Conservation (phyloP, 2,888 invertebrate genomes). For the Thera obeliscata region DNA sequence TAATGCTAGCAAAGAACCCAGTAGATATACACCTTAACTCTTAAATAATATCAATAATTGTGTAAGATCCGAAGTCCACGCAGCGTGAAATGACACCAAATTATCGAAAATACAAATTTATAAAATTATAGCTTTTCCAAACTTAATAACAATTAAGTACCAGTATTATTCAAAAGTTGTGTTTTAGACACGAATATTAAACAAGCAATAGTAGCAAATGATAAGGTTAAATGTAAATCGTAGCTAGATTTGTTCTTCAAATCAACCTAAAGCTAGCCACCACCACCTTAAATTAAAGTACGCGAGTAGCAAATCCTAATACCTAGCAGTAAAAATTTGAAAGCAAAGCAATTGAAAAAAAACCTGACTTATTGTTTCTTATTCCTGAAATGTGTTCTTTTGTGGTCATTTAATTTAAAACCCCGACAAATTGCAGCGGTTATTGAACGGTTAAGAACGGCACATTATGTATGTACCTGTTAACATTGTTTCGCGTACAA, state of each 20-base stretch:
- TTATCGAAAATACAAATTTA: constrained; percentile 21
- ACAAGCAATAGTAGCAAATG: background rate
- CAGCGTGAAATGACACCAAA: constrained; percentile 37
- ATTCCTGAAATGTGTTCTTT: background rate
- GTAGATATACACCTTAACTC: background rate
- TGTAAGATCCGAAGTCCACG: constrained; percentile 26
- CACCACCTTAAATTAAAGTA: no score
- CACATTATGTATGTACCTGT: background rate
- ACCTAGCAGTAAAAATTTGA: no score
- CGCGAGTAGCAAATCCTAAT: no score
- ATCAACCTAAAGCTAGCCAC: no score
- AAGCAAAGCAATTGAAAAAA: no score
- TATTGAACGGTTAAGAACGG: constrained; percentile 1
- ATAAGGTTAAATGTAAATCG: background rate
- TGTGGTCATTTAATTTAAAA: background rate
- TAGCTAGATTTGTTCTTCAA: no score
- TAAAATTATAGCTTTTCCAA: constrained; percentile 16
- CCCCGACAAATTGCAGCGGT: background rate
- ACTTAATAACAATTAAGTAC: background rate
- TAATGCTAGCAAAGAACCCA: background rate
- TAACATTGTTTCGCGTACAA: constrained; percentile 11
- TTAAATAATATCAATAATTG: constrained; percentile 11
- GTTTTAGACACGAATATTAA: background rate
- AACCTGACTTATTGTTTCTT: background rate
- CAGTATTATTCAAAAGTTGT: background rate